A percentile compares a stretch with the other conserved stretches of the same genome.
These are phyloP conservation scores for Eupristina koningsbergeri DNA, from an alignment of 1,140 invertebrate species.

Conservation along the genomic window DNA sequence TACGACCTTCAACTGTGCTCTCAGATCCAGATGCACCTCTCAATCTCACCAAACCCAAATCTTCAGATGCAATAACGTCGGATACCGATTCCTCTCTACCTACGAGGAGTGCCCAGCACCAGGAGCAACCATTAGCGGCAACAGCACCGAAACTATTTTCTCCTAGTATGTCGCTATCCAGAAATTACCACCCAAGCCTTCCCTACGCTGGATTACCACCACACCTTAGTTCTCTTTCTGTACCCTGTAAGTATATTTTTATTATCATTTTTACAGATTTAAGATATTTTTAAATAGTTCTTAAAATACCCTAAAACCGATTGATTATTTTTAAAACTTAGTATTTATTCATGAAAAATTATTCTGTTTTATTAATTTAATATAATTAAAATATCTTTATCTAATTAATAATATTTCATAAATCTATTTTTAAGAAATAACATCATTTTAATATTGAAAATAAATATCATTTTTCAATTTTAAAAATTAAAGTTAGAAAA, in stretches of 20 bases:
- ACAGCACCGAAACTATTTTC: constrained; percentile 76
- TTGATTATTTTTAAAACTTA: background rate
- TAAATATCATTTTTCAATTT: no score
- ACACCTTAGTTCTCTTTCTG: constrained; percentile 69
- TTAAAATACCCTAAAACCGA: no score
- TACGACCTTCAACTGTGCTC: constrained; percentile 64
- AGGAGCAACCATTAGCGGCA: constrained; percentile 76
- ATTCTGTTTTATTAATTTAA: background rate
- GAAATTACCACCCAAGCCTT: constrained; percentile 74
- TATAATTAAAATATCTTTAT: background rate
- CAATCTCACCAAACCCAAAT: constrained; percentile 91
- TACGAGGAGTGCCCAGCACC: constrained; percentile 56
- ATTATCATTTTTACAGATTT: background rate
- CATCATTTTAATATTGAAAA: no score
- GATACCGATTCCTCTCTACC: constrained; percentile 72
- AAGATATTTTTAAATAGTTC: no score
- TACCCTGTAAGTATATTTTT: constrained; percentile 63
- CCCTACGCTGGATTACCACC: constrained; percentile 77
- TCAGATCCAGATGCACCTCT: constrained; percentile 86
- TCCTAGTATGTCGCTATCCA: constrained; percentile 74
- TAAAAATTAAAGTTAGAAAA: no score
- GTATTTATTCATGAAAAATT: background rate
- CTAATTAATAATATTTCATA: no score
- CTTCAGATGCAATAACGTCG: constrained; percentile 64
- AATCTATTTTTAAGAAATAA: no score